Base-by-base conservation (phyloP, 2,113 vertebrate genomes). In the Pithys albifrons region DNA sequence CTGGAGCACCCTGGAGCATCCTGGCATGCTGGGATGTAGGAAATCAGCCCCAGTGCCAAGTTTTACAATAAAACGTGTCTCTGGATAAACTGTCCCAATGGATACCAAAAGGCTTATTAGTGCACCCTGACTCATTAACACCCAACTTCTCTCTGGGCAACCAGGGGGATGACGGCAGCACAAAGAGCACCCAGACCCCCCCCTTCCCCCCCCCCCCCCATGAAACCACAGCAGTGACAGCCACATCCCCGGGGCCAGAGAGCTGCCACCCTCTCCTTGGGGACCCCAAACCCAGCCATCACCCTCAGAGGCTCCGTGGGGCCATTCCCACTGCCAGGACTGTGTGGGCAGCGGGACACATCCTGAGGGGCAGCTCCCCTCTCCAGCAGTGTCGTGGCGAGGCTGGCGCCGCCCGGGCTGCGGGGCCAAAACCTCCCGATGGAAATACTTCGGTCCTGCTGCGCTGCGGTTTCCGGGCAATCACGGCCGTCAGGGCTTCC, bases 381-480 rank as follows among this genome's bases (percentile, higher is more conserved):
- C 6, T 5, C 12, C 28, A n/a, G 54, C 61, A 14, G 62, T 18
- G 74, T 20, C 1, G 37, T 0, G 75, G 75, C 54, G 58, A 55
- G 35, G 24, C 82, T 72, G 95, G 94, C 90, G 93, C 95, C 90
- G 27, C 77, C 41, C 31, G 37, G 96, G 75, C 95, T 88, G 85
- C 22, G 67, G 64, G 69, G 69, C 95, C 92, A 54, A 37, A 72
- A 62, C 22, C 54, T 92, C 92, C 57, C 39, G 35, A 71, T 95
- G 94, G 91, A 95, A 97, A 96, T 4, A 27, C 54, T 89, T 31
- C 0, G 69, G 76, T 91, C 76, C 79, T 70, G 95, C 81, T 76
- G 80, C 41, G 43, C 51, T 92, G 96, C 9, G 96, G 94, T 95
- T 95, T 96, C 95, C 89, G 55, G 48, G 76, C 61, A 49, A 71